Evolutionary conservation across 2,113 vertebrate genomes (phyloP), one percentile per base, ranked within the genome.

Genomic region (Petromus typicus): DNA sequence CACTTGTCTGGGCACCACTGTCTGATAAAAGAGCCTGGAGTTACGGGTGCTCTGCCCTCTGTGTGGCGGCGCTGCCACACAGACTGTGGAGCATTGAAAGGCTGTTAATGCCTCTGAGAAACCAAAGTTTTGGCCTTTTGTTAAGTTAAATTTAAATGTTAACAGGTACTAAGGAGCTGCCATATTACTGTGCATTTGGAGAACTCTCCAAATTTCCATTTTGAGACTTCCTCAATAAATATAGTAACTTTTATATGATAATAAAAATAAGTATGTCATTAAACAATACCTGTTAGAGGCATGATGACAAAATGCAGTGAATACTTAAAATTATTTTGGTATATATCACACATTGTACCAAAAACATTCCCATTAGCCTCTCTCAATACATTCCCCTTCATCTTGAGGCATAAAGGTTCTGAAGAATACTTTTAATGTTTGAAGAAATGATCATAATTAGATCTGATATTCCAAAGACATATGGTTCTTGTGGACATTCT

Each of bases 401-500:
- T 11, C 71, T 43, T 10, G 10, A 25, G 16, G 20, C 1, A 7
- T 9, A 25, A 81, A 18, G 51, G 18, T 75, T 69, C 32, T 69
- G 43, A 51, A 78, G 86, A 79, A 59, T 45, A 71, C 66, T 95
- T 97, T 96, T 92, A 20, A 83, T 22, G 16, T 88, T 63, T 69
- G 57, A 89, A 84, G 56, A 92, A 45, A 37, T 85, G 61, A 51
- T 25, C 37, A 2, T 86, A 34, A 89, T 37, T 75, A 75, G 54
- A 91, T 81, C 61, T 93, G 37, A 57, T 95, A 45, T 71, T 94
- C 45, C 57, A 43, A 45, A 94, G 90, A 71, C n/a, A 34, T 5
- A 14, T 86, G 48, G 75, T 78, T 97, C n/a, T 82, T 89, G 30
- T 86, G 67, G 92, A 83, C 78, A 40, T 95, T 92, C 10, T 96